Percentiles rank a stretch among this genome's conserved stretches.
Conservation (phyloP, 2,888 invertebrate species). For the Eupithecia subumbrata region DNA sequence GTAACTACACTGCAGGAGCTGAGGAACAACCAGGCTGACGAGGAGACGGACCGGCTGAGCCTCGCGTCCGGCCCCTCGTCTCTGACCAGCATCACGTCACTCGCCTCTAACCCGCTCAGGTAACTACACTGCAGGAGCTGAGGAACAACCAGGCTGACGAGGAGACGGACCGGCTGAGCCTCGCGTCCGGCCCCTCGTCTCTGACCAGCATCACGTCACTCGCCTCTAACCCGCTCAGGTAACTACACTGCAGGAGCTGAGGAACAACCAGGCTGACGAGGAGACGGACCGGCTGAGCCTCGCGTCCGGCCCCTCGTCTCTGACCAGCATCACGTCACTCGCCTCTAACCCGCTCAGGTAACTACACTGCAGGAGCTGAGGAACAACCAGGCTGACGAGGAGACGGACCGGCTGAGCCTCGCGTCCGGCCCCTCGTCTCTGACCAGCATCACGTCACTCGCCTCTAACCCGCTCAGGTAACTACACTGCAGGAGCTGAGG, state of each 20-base stretch:
- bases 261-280: constrained; percentile 95
- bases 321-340: too few species aligned
- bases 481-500: constrained; percentile 96
- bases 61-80: constrained; percentile 75
- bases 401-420: constrained; percentile 88
- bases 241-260: constrained; percentile 93
- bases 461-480: too few species aligned
- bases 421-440: too few species aligned
- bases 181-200: constrained; percentile 74
- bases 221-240: constrained; percentile 66
- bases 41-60: constrained; percentile 88
- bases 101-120: constrained; percentile 69
- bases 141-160: constrained; percentile 95
- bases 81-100: constrained; percentile 72
- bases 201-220: constrained; percentile 74
- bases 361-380: constrained; percentile 96
- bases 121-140: constrained; percentile 92
- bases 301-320: too few species aligned
- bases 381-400: constrained; percentile 94
- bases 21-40: constrained; percentile 94
- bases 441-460: too few species aligned
- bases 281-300: constrained; percentile 89
- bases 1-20: constrained; percentile 92
- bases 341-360: too few species aligned
- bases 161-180: constrained; percentile 87